Conservation (phyloP, 2,113 vertebrate species). For the Cettia cetti region DNA sequence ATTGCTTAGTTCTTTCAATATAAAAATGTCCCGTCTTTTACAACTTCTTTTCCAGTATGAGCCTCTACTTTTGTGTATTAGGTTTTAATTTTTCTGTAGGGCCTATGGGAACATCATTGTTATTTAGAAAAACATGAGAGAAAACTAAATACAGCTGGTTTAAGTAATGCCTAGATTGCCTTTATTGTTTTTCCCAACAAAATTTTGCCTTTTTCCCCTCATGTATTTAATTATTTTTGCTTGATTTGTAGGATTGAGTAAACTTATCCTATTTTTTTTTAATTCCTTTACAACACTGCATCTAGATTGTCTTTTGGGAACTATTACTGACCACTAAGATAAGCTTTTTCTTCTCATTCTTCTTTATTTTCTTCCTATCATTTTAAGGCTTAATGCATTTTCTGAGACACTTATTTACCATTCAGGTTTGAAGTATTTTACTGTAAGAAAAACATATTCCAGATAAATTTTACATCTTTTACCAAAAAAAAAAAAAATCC, state of each 20-base stretch:
- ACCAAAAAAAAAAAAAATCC: not conserved
- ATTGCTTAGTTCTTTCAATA: not conserved
- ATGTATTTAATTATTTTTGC: not conserved
- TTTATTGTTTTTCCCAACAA: not conserved
- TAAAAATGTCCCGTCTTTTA: not conserved
- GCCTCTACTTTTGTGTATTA: not conserved
- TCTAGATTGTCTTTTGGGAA: not conserved
- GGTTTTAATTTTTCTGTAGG: not conserved
- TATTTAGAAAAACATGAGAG: not conserved
- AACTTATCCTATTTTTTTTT: not conserved
- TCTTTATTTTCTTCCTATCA: not conserved
- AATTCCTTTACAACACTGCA: not conserved
- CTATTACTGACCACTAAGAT: not conserved
- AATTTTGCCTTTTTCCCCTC: accelerated
- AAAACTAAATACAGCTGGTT: not conserved
- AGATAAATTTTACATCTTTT: not conserved
- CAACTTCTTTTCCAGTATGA: not conserved
- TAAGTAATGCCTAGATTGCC: not conserved
- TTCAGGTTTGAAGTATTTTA: not conserved
- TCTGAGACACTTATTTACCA: not conserved
- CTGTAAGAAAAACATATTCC: not conserved
- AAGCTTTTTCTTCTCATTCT: not conserved
- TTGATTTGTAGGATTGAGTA: not conserved
- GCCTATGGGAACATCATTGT: not conserved
- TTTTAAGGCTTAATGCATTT: not conserved